Base-by-base conservation (phyloP, 2,113 vertebrate species). In the Neodon shergylaensis region DNA sequence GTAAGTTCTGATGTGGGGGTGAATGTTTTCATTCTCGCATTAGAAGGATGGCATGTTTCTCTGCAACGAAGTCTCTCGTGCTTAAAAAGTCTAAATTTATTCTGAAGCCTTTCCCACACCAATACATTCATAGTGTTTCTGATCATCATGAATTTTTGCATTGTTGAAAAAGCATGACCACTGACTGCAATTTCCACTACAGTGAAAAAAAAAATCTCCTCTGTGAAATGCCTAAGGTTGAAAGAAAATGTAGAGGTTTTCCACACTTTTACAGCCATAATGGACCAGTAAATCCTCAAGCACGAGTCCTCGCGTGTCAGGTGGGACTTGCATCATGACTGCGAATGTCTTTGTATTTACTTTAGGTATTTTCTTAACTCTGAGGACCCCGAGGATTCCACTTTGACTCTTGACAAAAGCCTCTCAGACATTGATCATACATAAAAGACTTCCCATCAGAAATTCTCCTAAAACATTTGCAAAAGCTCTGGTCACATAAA, bases 171-270 rank as follows among this genome's bases (percentile, higher is more conserved):
- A 33, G 31, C 26, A 73, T 88, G n/a, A 82, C 81, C 88, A 88
- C 52, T 11, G 8, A 88, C 16, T 91, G 21, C 2, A 76, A 36
- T 91, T 91, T 96, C 47, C 91, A 78, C 54, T 58, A 39, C 65
- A 88, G 0, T 73, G 72, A 65, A 31, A 58, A 58, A 58, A 58
- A 58, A 54, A 73, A 91, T 76, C n/a, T 24, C 68, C 8, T 13
- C 39, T 85, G 52, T 63, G 39, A 81, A 68, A 89, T 28, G 65
- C 89, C 47, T 81, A 66, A 42, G 78, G 13, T 70, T 88, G 36
- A 93, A 95, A 85, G 58, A 97, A 66, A 88, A 95, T n/a, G 8
- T 47, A 73, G n/a, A 95, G 47, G 11, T 52, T 91, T 91, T 47
- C 3, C 54, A 88, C 66, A 79, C 88, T 91, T 61, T 85, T 88